Conservation (phyloP, 1,140 invertebrate genomes). For the Drosophila rufa region DNA sequence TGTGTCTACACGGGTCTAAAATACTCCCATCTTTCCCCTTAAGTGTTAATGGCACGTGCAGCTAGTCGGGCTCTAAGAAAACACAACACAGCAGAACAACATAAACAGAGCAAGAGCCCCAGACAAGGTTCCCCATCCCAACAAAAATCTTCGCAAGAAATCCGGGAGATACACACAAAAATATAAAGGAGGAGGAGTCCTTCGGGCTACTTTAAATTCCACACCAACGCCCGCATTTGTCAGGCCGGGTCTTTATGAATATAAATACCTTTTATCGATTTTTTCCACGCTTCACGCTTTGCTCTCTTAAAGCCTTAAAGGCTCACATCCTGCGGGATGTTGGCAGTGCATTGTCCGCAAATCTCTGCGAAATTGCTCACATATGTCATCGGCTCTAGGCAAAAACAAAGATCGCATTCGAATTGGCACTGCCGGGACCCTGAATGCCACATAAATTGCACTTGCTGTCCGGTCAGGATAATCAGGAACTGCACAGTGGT, state of each 20-base stretch:
- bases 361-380: conserved; percentile 79
- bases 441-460: conserved; percentile 67
- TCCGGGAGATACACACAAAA: conserved; percentile 21
- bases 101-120: conserved; percentile 40
- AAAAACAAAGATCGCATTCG: conserved; percentile 59
- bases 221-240: conserved; percentile 60
- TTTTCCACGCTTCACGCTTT: conserved; percentile 31
- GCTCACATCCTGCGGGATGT: conserved; percentile 16
- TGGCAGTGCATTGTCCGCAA: conserved; percentile 67
- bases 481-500: conserved; percentile 49
- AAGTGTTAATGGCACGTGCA: conserved; percentile 84
- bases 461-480: conserved; percentile 50
- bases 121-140: conserved; percentile 28
- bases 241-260: conserved; percentile 76
- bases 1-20: conserved; percentile 35
- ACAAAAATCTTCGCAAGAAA: background rate
- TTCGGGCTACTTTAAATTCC: conserved; percentile 79
- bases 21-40: conserved; percentile 43
- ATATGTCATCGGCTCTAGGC: conserved; percentile 64
- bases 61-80: conserved; percentile 34
- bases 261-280: conserved; percentile 81
- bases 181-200: conserved; percentile 20
- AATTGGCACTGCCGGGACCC: conserved; percentile 54
- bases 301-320: conserved; percentile 50
- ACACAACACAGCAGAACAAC: conserved; percentile 26